These are phyloP conservation scores for Yponomeuta cagnagella DNA, from an alignment of 2,888 invertebrate species.

Conservation along the genomic window DNA sequence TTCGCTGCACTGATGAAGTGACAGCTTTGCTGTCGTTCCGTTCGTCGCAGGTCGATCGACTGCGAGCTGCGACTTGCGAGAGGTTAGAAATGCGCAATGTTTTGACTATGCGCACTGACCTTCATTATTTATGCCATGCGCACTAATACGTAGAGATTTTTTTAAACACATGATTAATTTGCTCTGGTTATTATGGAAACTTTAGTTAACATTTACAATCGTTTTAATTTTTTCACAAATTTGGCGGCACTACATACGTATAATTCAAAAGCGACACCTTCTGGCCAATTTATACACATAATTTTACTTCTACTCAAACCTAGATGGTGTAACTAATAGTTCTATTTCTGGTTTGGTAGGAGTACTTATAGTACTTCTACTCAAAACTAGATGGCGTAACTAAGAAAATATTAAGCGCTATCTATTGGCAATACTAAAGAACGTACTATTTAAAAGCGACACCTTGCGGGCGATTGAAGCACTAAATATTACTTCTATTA, in stretches of 20 bases:
- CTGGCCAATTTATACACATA: too few relatives aligned
- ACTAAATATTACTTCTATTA: too few relatives aligned
- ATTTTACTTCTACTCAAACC: conserved; percentile 22
- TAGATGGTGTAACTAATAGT: conserved; percentile 26
- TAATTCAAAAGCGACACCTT: too few relatives aligned
- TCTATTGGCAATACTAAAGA: not conserved
- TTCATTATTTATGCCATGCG: conserved; percentile 59
- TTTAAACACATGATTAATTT: not conserved
- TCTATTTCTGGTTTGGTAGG: too few relatives aligned
- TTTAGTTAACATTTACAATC: too few relatives aligned
- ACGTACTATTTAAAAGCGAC: not conserved
- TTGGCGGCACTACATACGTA: too few relatives aligned
- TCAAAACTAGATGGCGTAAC: conserved; percentile 28
- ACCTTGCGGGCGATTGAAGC: not conserved
- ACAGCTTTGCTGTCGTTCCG: conserved; percentile 34
- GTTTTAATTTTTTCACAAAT: too few relatives aligned
- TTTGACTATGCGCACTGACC: conserved; percentile 73
- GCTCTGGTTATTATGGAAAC: too few relatives aligned
- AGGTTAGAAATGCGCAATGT: conserved; percentile 72
- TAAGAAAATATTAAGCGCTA: not conserved
- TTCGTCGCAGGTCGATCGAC: conserved; percentile 49
- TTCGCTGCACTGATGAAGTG: conserved; percentile 26
- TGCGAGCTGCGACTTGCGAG: conserved; percentile 30
- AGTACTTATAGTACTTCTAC: conserved; percentile 19
- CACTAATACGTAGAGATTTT: conserved; percentile 27